Conservation (phyloP, 1,140 invertebrate genomes). For the Asbolus verrucosus region DNA sequence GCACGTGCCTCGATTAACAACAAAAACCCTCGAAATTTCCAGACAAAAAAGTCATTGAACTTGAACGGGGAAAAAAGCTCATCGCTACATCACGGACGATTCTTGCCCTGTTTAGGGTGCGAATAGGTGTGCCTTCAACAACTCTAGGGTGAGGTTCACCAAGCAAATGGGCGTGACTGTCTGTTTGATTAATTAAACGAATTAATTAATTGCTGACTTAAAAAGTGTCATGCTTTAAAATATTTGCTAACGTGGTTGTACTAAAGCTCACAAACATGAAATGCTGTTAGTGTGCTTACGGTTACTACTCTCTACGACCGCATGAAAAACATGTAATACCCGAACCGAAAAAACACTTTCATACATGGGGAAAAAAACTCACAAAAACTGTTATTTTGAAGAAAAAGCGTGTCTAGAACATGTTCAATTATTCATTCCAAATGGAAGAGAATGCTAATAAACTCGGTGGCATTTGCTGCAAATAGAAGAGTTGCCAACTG, state of each 20-base stretch:
- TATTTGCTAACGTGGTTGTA: background rate
- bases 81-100: constrained; percentile 5
- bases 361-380: background rate
- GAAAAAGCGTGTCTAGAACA: too few species aligned
- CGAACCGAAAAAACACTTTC: constrained; percentile 5
- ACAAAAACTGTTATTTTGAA: too few species aligned
- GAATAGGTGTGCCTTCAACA: constrained; percentile 12
- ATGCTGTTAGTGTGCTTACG: background rate
- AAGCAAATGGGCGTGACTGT: constrained; percentile 27
- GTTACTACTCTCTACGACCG: background rate
- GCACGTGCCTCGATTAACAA: constrained; percentile 10
- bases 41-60: constrained; percentile 26
- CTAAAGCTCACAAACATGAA: background rate
- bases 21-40: constrained; percentile 16
- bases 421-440: background rate
- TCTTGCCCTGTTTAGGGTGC: constrained; percentile 3
- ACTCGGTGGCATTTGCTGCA: constrained; percentile 6
- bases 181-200: constrained; percentile 34
- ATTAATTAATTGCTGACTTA: background rate
- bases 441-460: constrained; percentile 13
- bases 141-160: constrained; percentile 11
- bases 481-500: constrained; percentile 2
- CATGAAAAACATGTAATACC: background rate
- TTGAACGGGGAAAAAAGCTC: constrained; percentile 1
- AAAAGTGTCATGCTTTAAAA: background rate